A percentile compares a stretch with the other conserved stretches of the same genome.
These are phyloP conservation scores for Heliconius nattereri DNA, from an alignment of 1,140 invertebrate species.

Conservation along the genomic window DNA sequence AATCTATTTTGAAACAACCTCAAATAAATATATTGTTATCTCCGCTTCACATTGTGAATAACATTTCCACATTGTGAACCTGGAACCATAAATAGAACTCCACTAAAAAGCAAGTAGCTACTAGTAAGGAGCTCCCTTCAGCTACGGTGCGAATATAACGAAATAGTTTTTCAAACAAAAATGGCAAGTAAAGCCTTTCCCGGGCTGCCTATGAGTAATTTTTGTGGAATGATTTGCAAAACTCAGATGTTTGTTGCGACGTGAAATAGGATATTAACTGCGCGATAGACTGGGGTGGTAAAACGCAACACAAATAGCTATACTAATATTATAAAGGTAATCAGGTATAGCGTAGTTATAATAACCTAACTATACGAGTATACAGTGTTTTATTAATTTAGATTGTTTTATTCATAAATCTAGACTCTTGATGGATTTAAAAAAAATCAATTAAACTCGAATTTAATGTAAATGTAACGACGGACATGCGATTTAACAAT, in stretches of 20 bases:
- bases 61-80: too few species aligned
- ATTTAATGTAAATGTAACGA: neutral
- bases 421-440: neutral
- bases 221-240: conserved; percentile 13
- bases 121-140: neutral
- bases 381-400: neutral
- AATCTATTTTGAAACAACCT: too few species aligned
- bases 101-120: too few species aligned
- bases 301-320: neutral
- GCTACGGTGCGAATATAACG: neutral
- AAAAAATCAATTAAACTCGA: neutral
- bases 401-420: neutral
- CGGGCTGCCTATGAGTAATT: conserved; percentile 8
- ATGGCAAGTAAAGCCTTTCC: conserved; percentile 8
- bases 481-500: conserved; percentile 2
- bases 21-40: too few species aligned
- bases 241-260: neutral
- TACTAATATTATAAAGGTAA: neutral
- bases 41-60: too few species aligned
- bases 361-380: neutral
- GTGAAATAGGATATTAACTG: conserved; percentile 15
- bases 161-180: neutral
- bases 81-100: too few species aligned
- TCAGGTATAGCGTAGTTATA: neutral
- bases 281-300: neutral